Percentiles rank a stretch among this genome's conserved stretches.
Conservation (phyloP, 2,113 vertebrate genomes). For the Oreochromis niloticus region DNA sequence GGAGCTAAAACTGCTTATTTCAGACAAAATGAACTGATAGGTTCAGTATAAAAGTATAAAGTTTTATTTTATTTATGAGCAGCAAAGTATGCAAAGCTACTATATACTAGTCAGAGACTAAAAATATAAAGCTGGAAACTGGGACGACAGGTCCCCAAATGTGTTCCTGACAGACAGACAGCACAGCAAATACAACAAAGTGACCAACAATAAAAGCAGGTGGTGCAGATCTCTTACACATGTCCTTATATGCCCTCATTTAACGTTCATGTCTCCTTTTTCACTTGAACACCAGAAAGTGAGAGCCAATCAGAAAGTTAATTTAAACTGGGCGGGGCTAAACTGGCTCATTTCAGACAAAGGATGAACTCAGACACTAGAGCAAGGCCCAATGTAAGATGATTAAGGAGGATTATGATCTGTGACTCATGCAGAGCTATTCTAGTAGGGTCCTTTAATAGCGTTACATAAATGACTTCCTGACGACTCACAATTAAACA, state of each 20-base stretch:
- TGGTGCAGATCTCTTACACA: background rate
- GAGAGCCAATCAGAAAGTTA: background rate
- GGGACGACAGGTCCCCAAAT: accelerated
- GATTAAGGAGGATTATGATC: background rate
- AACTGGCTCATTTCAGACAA: background rate
- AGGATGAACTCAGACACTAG: background rate
- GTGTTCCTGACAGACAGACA: background rate
- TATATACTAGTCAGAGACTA: background rate
- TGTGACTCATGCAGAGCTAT: background rate
- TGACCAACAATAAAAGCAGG: background rate
- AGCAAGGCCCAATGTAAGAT: background rate
- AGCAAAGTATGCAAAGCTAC: background rate
- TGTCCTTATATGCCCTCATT: background rate
- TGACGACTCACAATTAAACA: background rate
- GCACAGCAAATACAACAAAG: background rate
- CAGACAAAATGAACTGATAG: background rate
- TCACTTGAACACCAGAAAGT: accelerated
- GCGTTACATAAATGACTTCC: background rate
- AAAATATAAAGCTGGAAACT: background rate
- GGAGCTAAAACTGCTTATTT: background rate
- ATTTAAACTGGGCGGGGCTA: background rate
- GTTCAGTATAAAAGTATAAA: background rate
- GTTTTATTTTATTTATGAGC: background rate
- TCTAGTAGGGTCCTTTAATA: background rate
- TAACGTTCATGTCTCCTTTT: accelerated